phyloP scores from a whole-genome alignment of 2,113 vertebrate species.

The Cyanoramphus novaezelandiae region DNA sequence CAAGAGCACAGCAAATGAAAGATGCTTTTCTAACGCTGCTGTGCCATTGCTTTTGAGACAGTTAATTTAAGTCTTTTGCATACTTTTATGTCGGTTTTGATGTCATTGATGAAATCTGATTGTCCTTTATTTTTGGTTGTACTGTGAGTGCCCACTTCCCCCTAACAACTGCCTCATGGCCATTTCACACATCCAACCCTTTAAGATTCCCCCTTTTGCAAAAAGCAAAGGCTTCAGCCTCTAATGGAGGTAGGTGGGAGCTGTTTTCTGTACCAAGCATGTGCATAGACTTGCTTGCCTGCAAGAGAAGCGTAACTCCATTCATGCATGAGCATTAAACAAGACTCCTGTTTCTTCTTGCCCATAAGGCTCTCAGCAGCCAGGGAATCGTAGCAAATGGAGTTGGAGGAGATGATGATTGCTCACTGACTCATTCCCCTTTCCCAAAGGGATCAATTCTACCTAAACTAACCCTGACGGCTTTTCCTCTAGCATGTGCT shows the following conservation, averaged over 20 bases:
- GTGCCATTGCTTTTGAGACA: background rate
- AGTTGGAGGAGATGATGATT: background rate
- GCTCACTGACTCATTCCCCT: background rate
- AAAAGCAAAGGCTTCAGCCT: background rate
- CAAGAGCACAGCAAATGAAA: background rate
- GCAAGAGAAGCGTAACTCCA: background rate
- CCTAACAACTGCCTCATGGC: background rate
- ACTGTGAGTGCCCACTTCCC: background rate
- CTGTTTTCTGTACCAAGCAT: background rate
- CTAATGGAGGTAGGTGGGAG: background rate
- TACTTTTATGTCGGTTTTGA: background rate
- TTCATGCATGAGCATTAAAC: background rate
- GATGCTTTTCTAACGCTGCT: background rate
- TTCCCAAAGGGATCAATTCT: background rate
- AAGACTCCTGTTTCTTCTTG: background rate
- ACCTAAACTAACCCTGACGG: background rate
- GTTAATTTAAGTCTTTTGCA: constrained; percentile 41
- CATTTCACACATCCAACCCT: background rate
- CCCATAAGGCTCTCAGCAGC: background rate
- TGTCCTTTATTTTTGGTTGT: background rate
- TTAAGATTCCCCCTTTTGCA: background rate
- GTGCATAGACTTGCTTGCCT: constrained; percentile 5
- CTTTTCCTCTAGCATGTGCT: background rate
- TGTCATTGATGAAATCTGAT: background rate
- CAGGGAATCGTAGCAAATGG: background rate